Evolutionary conservation across 2,888 invertebrate genomes (phyloP).

Genomic region (Eilema depressum): DNA sequence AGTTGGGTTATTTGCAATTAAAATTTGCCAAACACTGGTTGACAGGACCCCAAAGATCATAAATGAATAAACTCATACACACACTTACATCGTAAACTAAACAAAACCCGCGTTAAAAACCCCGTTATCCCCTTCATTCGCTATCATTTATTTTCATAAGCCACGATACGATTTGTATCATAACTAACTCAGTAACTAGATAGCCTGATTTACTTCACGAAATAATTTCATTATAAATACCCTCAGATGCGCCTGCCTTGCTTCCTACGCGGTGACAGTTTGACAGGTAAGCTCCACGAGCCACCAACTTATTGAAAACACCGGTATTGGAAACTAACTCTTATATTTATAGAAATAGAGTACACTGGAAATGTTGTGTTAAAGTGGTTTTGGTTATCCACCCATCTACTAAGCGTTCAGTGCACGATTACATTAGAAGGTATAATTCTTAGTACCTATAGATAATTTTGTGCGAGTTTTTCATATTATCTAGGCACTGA

Average conservation of each 20-base stretch:
- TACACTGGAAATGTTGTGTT: background rate
- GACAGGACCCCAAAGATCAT: too few relatives aligned
- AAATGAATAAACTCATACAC: too few relatives aligned
- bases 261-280: constrained; percentile 66
- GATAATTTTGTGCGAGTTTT: too few relatives aligned
- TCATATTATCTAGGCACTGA: too few relatives aligned
- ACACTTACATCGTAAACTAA: background rate
- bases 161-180: constrained; percentile 22
- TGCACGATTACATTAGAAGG: constrained; percentile 54
- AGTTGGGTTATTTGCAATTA: too few relatives aligned
- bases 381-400: constrained; percentile 59
- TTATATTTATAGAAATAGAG: background rate
- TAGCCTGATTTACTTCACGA: constrained; percentile 58
- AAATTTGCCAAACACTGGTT: too few relatives aligned
- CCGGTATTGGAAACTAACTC: background rate
- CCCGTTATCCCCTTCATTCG: background rate
- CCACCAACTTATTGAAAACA: constrained; percentile 27
- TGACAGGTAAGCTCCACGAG: constrained; percentile 42
- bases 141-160: constrained; percentile 11
- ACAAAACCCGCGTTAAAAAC: background rate
- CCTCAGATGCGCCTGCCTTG: constrained; percentile 55
- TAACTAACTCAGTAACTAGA: constrained; percentile 37
- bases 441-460: constrained; percentile 28
- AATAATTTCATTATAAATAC: constrained; percentile 70
- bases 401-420: constrained; percentile 58